Evolutionary conservation across 1,140 invertebrate species (phyloP).

Genomic region (Metaphire vulgaris): DNA sequence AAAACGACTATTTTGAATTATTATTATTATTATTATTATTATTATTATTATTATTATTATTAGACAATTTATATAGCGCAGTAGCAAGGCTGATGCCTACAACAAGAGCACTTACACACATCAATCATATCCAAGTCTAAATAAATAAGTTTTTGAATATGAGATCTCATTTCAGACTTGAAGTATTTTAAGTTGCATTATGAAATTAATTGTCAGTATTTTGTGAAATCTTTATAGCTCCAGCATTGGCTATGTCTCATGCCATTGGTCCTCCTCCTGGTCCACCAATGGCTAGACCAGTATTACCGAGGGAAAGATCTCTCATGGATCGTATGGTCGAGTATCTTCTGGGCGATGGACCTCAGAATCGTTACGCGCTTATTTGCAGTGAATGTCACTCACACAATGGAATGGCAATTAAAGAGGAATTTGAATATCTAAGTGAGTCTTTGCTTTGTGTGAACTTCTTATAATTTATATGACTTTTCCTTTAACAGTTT

Average conservation of each 20-base stretch:
- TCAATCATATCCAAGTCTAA: too few relatives aligned
- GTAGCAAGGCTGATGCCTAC: too few relatives aligned
- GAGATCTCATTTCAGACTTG: too few relatives aligned
- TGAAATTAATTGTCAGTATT: too few relatives aligned
- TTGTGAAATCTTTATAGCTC: too few relatives aligned
- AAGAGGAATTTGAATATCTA: slow-evolving; percentile 92
- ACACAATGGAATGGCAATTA: slow-evolving; percentile 95
- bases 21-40: too few relatives aligned
- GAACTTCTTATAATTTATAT: not conserved
- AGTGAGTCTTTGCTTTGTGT: slow-evolving; percentile 55
- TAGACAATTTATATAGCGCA: too few relatives aligned
- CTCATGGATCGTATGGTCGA: slow-evolving; percentile 83
- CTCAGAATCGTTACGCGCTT: slow-evolving; percentile 84
- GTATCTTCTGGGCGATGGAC: slow-evolving; percentile 89
- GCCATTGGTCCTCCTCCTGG: not conserved
- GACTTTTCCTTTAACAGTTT: not conserved
- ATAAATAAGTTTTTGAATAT: too few relatives aligned
- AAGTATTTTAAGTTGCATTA: too few relatives aligned
- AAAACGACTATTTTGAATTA: too few relatives aligned
- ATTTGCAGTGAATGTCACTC: slow-evolving; percentile 82
- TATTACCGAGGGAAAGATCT: slow-evolving; percentile 60
- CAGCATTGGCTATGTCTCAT: not conserved
- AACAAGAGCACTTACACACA: too few relatives aligned
- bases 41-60: too few relatives aligned
- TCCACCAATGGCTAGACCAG: slow-evolving; percentile 49